Evolutionary conservation across 2,888 invertebrate genomes (phyloP).

Genomic region (Drosophila eohydei): DNA sequence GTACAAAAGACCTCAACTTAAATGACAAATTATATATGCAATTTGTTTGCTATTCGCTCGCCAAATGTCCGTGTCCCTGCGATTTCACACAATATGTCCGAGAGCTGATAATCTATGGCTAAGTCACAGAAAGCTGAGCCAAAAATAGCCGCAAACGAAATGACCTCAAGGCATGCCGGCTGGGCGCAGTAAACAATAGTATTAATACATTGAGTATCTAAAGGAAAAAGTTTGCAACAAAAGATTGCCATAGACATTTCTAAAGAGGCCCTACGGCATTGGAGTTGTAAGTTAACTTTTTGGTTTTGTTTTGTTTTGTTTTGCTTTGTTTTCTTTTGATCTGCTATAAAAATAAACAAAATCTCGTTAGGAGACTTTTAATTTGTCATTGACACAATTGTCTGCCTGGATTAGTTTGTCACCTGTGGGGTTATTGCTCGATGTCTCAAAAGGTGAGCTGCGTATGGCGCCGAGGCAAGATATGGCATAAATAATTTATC

Average conservation of each 20-base stretch:
- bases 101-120: conserved; percentile 14
- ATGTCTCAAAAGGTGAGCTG: neutral
- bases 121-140: conserved; percentile 25
- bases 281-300: neutral
- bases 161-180: conserved; percentile 27
- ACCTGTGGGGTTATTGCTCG: neutral
- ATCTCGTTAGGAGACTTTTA: conserved; percentile 20
- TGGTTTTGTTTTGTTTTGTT: neutral
- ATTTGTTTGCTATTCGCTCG: conserved; percentile 13
- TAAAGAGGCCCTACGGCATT: conserved; percentile 48
- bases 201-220: conserved; percentile 44
- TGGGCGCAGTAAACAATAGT: conserved; percentile 45
- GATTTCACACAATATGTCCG: conserved; percentile 5
- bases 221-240: conserved; percentile 47
- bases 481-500: neutral
- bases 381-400: conserved; percentile 14
- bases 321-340: neutral
- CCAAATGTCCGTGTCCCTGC: conserved; percentile 1
- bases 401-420: neutral
- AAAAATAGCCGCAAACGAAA: conserved; percentile 33
- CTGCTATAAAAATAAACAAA: conserved; percentile 4
- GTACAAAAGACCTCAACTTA: conserved; percentile 13
- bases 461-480: neutral
- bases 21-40: conserved; percentile 23
- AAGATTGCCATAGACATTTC: conserved; percentile 24